These are phyloP conservation scores for Mesoligia furuncula DNA, from an alignment of 2,888 invertebrate species.

Conservation along the genomic window DNA sequence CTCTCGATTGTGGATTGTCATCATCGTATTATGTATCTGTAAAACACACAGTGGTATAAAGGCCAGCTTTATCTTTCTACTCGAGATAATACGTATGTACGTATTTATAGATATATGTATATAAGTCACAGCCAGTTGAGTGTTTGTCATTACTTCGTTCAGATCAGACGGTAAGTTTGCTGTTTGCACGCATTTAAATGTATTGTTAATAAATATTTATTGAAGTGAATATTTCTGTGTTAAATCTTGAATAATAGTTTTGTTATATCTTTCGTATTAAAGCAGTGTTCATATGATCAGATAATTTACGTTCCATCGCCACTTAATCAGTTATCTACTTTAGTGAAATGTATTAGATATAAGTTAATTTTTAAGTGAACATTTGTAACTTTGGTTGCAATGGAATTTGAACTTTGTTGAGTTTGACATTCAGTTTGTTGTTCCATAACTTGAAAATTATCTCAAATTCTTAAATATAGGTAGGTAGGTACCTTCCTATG, in stretches of 20 bases:
- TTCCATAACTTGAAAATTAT: background rate
- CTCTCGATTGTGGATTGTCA: constrained; percentile 7
- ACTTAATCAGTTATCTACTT: background rate
- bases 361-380: background rate
- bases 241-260: background rate
- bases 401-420: background rate
- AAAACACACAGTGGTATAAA: background rate
- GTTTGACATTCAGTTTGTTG: background rate
- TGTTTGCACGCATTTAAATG: background rate
- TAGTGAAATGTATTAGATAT: background rate
- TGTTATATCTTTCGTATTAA: background rate
- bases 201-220: background rate
- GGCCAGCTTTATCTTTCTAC: constrained; percentile 1
- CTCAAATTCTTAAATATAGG: background rate
- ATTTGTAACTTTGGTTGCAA: background rate
- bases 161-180: constrained; percentile 30
- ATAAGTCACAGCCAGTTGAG: background rate
- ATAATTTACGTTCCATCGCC: background rate
- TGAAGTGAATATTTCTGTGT: background rate
- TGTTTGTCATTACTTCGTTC: background rate
- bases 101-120: background rate
- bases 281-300: background rate
- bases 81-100: constrained; percentile 21
- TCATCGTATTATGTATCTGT: too few relatives aligned
- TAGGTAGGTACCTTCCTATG: too few relatives aligned